Percentiles rank a stretch among this genome's conserved stretches.
These are phyloP conservation scores for Ciconia boyciana DNA, from an alignment of 2,113 vertebrate genomes.

Conservation along the genomic window DNA sequence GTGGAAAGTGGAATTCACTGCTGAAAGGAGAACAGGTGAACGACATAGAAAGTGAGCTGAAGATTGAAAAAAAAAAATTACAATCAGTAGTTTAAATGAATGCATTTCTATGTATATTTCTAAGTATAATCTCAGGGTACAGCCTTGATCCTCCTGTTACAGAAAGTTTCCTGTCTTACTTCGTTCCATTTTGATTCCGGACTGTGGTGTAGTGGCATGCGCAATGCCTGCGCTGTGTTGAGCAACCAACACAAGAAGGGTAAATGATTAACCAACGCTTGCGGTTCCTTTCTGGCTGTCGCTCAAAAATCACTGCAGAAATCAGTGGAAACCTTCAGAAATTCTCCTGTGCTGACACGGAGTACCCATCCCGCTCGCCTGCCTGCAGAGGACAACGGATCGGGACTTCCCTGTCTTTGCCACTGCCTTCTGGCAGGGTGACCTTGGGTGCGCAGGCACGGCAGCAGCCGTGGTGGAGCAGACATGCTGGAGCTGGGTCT, in stretches of 20 bases:
- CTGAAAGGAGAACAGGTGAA: neutral
- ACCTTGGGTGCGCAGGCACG: rapidly evolving
- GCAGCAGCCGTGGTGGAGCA: neutral
- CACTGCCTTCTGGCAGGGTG: neutral
- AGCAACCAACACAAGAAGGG: neutral
- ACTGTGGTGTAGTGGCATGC: neutral
- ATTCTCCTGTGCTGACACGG: neutral
- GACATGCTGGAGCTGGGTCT: neutral
- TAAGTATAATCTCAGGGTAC: neutral
- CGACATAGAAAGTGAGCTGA: neutral
- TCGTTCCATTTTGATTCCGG: neutral
- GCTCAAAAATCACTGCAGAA: neutral
- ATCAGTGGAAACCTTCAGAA: neutral
- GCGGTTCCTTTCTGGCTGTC: neutral
- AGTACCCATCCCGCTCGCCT: neutral
- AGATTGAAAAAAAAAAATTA: neutral
- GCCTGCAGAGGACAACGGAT: neutral
- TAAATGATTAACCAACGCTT: neutral
- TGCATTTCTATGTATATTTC: neutral
- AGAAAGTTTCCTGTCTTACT: neutral
- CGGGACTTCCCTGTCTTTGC: neutral
- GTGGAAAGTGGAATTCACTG: neutral
- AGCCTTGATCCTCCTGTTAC: neutral
- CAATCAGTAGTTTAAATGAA: neutral
- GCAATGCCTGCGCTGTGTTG: neutral